Percentiles rank a stretch among this genome's conserved stretches.
phyloP scores from a whole-genome alignment of 1,140 invertebrate genomes.

The Aphaenogaster rudis region DNA sequence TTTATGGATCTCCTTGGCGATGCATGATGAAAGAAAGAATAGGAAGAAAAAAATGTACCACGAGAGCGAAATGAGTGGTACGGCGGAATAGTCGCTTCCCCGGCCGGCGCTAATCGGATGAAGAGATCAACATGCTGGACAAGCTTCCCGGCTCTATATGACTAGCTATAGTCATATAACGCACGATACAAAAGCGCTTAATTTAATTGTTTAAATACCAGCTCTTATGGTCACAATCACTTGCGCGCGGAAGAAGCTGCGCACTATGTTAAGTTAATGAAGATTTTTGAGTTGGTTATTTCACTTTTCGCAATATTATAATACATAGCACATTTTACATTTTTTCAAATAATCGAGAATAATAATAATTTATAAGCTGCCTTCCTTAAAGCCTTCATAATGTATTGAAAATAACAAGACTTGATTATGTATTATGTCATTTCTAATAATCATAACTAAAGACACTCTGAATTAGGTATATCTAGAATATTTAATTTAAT shows the following conservation, averaged over 20 bases:
- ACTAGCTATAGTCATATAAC: conserved; percentile 63
- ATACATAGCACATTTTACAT: neutral
- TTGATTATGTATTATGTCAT: neutral
- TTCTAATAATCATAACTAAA: neutral
- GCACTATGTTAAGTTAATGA: neutral
- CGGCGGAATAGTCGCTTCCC: conserved; percentile 40
- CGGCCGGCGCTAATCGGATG: conserved; percentile 80
- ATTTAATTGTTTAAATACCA: conserved; percentile 66
- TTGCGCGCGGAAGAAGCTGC: neutral
- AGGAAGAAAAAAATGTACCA: conserved; percentile 25
- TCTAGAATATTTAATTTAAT: neutral
- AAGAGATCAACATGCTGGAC: conserved; percentile 81
- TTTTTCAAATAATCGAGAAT: neutral
- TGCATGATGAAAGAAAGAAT: neutral
- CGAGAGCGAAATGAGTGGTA: conserved; percentile 58
- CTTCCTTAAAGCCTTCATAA: neutral
- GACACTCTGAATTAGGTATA: neutral
- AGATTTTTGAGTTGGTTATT: neutral
- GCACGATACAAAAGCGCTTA: conserved; percentile 35
- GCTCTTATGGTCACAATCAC: neutral
- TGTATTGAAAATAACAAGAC: neutral
- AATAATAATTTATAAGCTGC: neutral
- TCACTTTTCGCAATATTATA: neutral
- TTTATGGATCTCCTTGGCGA: conserved; percentile 30
- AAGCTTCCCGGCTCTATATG: conserved; percentile 67